Evolutionary conservation across 2,888 invertebrate genomes (phyloP).

Genomic region (Theristus sp.): DNA sequence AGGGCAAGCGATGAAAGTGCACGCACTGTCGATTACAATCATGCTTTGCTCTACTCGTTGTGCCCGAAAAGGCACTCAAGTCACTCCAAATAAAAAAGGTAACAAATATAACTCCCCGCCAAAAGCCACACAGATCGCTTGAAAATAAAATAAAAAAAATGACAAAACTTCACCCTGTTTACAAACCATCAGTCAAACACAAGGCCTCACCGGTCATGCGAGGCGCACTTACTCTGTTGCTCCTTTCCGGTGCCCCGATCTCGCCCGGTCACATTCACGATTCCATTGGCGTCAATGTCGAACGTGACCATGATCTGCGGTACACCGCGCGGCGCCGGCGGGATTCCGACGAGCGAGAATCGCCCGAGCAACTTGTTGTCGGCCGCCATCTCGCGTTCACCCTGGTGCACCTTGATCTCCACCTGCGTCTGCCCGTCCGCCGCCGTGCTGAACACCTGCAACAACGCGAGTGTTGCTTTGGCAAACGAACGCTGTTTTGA

Average conservation of each 20-base stretch:
- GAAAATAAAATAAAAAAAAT: neutral
- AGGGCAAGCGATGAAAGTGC: too few relatives aligned
- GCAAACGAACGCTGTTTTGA: too few relatives aligned
- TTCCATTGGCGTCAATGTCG: constrained; percentile 98
- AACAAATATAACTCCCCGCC: neutral
- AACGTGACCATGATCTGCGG: constrained; percentile 89
- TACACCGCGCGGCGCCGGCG: constrained; percentile 82
- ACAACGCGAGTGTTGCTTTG: too few relatives aligned
- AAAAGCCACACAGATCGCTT: too few relatives aligned
- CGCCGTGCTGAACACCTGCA: constrained; percentile 81
- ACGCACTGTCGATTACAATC: too few relatives aligned
- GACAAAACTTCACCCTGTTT: neutral
- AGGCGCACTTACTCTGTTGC: constrained; percentile 87
- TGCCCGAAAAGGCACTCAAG: too few relatives aligned
- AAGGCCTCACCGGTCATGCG: constrained; percentile 56
- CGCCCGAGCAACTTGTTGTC: constrained; percentile 89
- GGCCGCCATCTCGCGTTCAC: constrained; percentile 91
- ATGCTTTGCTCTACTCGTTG: too few relatives aligned
- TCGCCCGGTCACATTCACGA: constrained; percentile 90
- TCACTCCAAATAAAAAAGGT: neutral
- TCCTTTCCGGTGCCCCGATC: constrained; percentile 99
- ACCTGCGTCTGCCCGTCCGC: constrained; percentile 98
- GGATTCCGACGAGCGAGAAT: constrained; percentile 77
- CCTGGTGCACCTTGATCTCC: constrained; percentile 92
- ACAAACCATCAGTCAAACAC: too few relatives aligned